phyloP scores from a whole-genome alignment of 1,140 invertebrate genomes.

The Drosophila lacteicornis region DNA sequence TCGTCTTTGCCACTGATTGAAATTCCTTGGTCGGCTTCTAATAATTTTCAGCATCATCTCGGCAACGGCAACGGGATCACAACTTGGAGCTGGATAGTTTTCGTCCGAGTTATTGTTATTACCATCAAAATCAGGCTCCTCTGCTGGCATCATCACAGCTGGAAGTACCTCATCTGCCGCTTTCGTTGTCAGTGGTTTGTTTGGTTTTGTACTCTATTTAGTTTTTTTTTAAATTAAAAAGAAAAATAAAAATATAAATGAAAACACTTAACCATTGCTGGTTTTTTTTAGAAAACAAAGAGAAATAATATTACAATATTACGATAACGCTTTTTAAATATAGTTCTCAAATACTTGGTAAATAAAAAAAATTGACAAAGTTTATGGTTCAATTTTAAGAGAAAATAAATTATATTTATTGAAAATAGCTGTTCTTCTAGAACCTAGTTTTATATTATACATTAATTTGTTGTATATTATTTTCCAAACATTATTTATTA shows the following conservation, averaged over 20 bases:
- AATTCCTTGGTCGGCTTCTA: conserved; percentile 62
- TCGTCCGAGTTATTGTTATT: conserved; percentile 59
- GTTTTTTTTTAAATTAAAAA: background rate
- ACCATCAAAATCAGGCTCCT: conserved; percentile 53
- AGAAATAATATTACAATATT: too few relatives aligned
- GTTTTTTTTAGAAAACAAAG: too few relatives aligned
- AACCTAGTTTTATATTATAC: too few relatives aligned
- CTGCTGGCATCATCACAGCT: conserved; percentile 35
- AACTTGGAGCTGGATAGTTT: conserved; percentile 47
- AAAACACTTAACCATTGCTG: too few relatives aligned
- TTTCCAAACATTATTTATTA: background rate
- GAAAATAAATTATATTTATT: too few relatives aligned
- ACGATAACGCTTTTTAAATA: too few relatives aligned
- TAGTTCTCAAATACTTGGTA: too few relatives aligned
- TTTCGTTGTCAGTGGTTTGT: conserved; percentile 5
- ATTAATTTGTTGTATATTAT: too few relatives aligned
- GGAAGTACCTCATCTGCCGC: conserved; percentile 15
- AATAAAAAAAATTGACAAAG: too few relatives aligned
- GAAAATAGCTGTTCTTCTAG: too few relatives aligned
- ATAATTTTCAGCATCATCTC: conserved; percentile 59
- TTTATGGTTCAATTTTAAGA: background rate
- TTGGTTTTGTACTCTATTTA: background rate
- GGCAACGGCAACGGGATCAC: conserved; percentile 22
- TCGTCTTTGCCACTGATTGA: conserved; percentile 67
- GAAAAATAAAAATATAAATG: background rate